Base-by-base conservation (phyloP, 2,888 invertebrate genomes). In the Pinctada fucata region DNA sequence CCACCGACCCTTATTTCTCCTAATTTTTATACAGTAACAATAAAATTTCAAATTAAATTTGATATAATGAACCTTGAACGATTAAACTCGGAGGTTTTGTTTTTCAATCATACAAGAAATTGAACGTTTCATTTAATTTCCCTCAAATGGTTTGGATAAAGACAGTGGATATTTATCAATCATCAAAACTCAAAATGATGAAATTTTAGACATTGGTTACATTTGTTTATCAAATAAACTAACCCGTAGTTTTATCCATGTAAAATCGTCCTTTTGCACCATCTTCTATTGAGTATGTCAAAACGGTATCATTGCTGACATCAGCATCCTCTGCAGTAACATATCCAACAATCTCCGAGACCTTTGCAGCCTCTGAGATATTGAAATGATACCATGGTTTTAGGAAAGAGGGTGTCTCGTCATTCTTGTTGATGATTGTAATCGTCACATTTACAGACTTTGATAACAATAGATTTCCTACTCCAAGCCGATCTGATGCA, bases 301-400 rank as follows among this genome's bases (percentile, higher is more conserved):
- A 49, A 3, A 68, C 48, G 48, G 73, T 64, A 70, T 79, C 80
- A 49, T 73, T 69, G 64, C 67, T 63, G 45, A 68, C 65, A 67
- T 88, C 88, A 8, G 13, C 67, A 69, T 88, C 87, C 5, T 69
- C 66, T 49, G 86, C 86, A n/a, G 65, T 68, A 10, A 87, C 79
- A 3, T 45, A 67, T 45, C 85, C 86, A 1, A 87, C 81, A 16
- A 73, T n/a, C 6, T 4, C 45, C 13, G 63, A n/a, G 68, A 66
- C 16, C 70, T 64, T 67, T 50, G 74, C 13, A 58, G 16, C 64
- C 5, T 79, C 79, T 3, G 63, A 64, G 3, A 72, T 51, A n/a
- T 52, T 48, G 65, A 79, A 79, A 16, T 47, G 51, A 13, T 76
- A 79, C 13, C 51, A n/a, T 10, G 31, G 6, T 10, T 47, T 6